Conservation (phyloP, 2,888 invertebrate genomes). For the Isotomurus palustris region DNA sequence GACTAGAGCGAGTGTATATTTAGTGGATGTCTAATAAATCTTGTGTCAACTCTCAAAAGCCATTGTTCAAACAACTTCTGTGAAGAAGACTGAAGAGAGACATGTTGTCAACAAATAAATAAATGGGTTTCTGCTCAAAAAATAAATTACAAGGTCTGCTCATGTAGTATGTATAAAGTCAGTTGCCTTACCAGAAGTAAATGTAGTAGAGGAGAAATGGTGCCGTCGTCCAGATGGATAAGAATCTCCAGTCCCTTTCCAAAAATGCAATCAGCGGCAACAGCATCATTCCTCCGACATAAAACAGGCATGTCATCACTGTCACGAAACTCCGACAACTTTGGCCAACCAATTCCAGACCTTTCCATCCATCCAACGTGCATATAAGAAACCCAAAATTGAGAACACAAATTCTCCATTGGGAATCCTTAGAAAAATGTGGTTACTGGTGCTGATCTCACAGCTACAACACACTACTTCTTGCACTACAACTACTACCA, state of each 20-base stretch:
- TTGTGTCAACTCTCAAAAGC: conserved; percentile 16
- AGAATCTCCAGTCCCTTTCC: conserved; percentile 74
- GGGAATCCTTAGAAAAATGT: too few relatives aligned
- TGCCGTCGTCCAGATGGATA: conserved; percentile 74
- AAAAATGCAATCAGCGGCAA: conserved; percentile 79
- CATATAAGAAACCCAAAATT: neutral
- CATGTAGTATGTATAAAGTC: neutral
- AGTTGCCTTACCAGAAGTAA: conserved; percentile 63
- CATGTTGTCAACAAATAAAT: conserved; percentile 7
- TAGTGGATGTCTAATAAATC: neutral
- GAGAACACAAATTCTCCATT: too few relatives aligned
- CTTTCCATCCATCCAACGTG: conserved; percentile 53
- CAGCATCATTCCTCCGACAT: conserved; percentile 78
- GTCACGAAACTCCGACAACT: conserved; percentile 87
- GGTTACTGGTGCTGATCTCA: too few relatives aligned
- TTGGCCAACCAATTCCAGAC: conserved; percentile 83
- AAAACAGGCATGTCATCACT: conserved; percentile 86
- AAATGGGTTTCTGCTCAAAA: conserved; percentile 3
- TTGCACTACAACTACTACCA: too few relatives aligned
- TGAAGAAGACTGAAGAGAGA: neutral
- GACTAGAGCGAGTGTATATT: neutral
- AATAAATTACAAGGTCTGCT: conserved; percentile 1
- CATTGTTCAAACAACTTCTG: conserved; percentile 8
- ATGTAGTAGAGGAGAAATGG: conserved; percentile 80
- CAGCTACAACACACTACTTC: too few relatives aligned